Percentiles rank a stretch among this genome's conserved stretches.
Evolutionary conservation across 2,888 invertebrate species (phyloP).

Genomic region (Andricus quercusramuli): DNA sequence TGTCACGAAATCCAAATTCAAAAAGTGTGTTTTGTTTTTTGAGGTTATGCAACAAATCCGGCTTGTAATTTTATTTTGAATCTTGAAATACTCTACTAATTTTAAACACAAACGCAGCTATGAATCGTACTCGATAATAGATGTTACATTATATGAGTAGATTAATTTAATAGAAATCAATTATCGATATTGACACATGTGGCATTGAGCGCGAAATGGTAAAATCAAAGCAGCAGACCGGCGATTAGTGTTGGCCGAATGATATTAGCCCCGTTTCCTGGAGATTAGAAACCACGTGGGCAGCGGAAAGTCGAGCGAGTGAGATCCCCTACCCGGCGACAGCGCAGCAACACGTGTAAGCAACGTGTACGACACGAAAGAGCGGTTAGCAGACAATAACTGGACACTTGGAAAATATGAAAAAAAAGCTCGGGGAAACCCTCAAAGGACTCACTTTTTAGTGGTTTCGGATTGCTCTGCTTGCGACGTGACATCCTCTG

Average conservation of each 20-base stretch:
- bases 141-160: neutral
- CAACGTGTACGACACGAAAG: conserved; percentile 26
- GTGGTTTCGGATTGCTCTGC: conserved; percentile 97
- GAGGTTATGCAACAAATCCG: neutral
- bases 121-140: neutral
- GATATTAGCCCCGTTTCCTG: conserved; percentile 31
- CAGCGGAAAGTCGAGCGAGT: conserved; percentile 8
- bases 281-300: conserved; percentile 40
- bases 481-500: conserved; percentile 93
- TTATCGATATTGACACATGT: conserved; percentile 18
- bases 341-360: conserved; percentile 37
- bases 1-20: neutral
- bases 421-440: conserved; percentile 10
- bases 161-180: conserved; percentile 19
- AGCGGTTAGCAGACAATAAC: neutral
- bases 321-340: conserved; percentile 38
- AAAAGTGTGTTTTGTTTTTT: neutral
- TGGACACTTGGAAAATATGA: neutral
- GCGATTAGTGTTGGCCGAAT: conserved; percentile 17
- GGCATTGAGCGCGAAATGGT: conserved; percentile 18
- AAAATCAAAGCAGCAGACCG: neutral
- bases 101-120: neutral
- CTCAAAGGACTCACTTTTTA: conserved; percentile 89
- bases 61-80: no score
- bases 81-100: neutral